Base-by-base conservation (phyloP, 2,888 invertebrate species). In the Leptarthrus brevirostris region DNA sequence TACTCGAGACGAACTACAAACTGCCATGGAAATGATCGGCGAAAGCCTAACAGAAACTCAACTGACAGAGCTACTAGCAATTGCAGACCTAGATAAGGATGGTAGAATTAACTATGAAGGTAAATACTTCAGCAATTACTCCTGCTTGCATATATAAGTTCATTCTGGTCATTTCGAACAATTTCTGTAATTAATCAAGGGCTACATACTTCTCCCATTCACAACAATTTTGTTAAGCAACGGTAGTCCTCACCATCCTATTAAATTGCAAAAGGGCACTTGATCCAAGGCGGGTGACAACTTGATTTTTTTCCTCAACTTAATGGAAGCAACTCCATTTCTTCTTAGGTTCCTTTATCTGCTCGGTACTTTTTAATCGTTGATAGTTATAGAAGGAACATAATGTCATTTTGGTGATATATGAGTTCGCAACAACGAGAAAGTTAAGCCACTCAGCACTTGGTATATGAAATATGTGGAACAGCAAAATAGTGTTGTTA, bases 51-150 rank as follows among this genome's bases (percentile, higher is more conserved):
- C 91, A 1, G 93, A 93, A 80, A 87, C 88, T 77, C 92, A 93
- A 83, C 87, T 93, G 75, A 90, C 90, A 80, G 91, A 92, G 80
- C 89, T 93, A 82, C 86, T 93, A 78, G 88, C 88, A 79, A 87
- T 92, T 78, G 93, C 93, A 3, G 93, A 93, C 84, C 89, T 91
- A 79, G 93, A 93, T 83, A 90, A 90, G 82, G 93, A 93, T 81
- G 93, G 93, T 66, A 89, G 89, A 84, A 93, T 93, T 81, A 93
- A 93, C 84, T 93, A 93, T 82, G 92, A 93, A 90, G 93, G 93
- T 92, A 80, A 82, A 76, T 76, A 56, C 8, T 20, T n/a, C n/a
- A n/a, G n/a, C n/a, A n/a, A n/a, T n/a, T n/a, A n/a, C n/a, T n/a
- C n/a, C n/a, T n/a, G n/a, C 5, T 6, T 3, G 1, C 53, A 24